Percentiles rank a stretch among this genome's conserved stretches.
phyloP scores from a whole-genome alignment of 2,113 vertebrate genomes.

The Smithornis capensis region DNA sequence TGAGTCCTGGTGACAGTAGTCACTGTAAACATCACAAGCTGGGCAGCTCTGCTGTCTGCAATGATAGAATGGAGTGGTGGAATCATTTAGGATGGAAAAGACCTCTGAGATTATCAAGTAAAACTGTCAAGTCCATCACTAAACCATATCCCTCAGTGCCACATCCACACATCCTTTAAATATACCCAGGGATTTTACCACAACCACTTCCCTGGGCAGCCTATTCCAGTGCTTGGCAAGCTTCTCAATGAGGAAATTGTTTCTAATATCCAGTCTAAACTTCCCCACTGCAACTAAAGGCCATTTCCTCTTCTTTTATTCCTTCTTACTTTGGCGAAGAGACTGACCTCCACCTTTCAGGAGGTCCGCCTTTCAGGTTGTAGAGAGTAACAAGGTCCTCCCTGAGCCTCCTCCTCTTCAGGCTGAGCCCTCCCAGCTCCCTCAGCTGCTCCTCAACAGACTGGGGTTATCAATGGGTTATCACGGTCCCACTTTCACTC shows the following conservation, averaged over 20 bases:
- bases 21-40: not conserved
- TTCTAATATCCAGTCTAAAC: not conserved
- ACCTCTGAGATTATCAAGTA: not conserved
- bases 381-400: rapidly evolving
- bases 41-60: not conserved
- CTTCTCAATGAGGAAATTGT: not conserved
- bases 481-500: not conserved
- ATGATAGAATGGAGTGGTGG: not conserved
- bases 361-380: not conserved
- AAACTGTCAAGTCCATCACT: not conserved
- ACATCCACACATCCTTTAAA: not conserved
- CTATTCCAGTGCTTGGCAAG: not conserved
- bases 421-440: not conserved
- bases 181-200: not conserved
- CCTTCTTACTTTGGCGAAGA: not conserved
- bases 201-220: not conserved
- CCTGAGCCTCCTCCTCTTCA: not conserved
- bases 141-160: not conserved
- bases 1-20: not conserved
- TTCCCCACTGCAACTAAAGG: not conserved
- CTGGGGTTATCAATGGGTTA: not conserved
- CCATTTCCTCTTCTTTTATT: not conserved
- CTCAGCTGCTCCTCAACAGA: not conserved
- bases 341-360: not conserved
- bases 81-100: not conserved